Conservation (phyloP, 2,888 invertebrate species). For the Cantharis nigra region DNA sequence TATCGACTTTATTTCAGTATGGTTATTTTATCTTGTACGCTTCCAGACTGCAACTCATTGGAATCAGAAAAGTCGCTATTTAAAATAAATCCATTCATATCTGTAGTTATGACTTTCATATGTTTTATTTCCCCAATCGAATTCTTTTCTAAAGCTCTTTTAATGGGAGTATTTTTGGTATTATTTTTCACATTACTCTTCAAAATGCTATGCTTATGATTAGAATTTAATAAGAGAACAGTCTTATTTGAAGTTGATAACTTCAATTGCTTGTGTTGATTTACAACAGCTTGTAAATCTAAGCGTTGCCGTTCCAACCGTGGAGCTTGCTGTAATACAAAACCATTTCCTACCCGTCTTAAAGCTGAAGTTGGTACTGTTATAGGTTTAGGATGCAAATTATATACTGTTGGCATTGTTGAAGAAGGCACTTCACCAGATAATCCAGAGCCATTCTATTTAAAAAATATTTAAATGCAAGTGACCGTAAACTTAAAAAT, state of each 20-base stretch:
- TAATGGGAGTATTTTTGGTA: slow-evolving; percentile 38
- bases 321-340: slow-evolving; percentile 56
- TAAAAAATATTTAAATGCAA: neutral
- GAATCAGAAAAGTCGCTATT: slow-evolving; percentile 48
- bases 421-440: slow-evolving; percentile 15
- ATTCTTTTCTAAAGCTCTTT: slow-evolving; percentile 44
- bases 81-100: slow-evolving; percentile 48
- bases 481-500: neutral
- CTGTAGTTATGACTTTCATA: slow-evolving; percentile 40
- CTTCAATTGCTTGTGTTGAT: slow-evolving; percentile 39
- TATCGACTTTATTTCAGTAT: slow-evolving; percentile 44
- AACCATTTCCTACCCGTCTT: slow-evolving; percentile 62
- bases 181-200: slow-evolving; percentile 43
- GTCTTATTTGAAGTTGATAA: slow-evolving; percentile 39
- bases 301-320: slow-evolving; percentile 49
- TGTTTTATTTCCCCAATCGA: slow-evolving; percentile 47
- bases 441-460: neutral
- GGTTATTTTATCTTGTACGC: slow-evolving; percentile 45
- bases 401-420: slow-evolving; percentile 50
- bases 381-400: slow-evolving; percentile 64
- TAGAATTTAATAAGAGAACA: slow-evolving; percentile 36
- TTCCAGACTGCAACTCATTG: slow-evolving; percentile 40
- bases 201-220: slow-evolving; percentile 26
- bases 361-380: slow-evolving; percentile 63
- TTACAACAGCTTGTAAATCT: slow-evolving; percentile 49